Percentiles rank a stretch among this genome's conserved stretches.
These are phyloP conservation scores for Bombus waltoni DNA, from an alignment of 1,140 invertebrate genomes.

Conservation along the genomic window DNA sequence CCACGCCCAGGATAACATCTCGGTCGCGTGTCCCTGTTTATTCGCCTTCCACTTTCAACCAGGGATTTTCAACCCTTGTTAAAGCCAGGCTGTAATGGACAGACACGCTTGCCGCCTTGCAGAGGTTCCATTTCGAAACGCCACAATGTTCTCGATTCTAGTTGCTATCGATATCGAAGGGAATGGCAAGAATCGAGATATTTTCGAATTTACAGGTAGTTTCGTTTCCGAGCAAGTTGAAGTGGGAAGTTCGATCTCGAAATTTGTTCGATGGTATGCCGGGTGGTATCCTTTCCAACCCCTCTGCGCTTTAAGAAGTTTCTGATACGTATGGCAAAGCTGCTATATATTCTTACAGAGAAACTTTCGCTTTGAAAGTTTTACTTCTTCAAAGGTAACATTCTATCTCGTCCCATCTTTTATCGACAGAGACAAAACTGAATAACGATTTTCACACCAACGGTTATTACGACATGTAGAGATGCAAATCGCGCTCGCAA, in stretches of 20 bases:
- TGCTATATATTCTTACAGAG: no score
- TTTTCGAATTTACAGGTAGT: neutral
- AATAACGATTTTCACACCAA: neutral
- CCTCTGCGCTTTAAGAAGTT: no score
- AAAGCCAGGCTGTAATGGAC: constrained; percentile 43
- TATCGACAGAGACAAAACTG: neutral
- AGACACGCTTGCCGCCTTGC: constrained; percentile 5
- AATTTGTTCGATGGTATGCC: neutral
- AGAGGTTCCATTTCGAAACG: neutral
- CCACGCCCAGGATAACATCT: constrained; percentile 63
- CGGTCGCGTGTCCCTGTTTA: constrained; percentile 68
- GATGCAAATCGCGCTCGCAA: neutral
- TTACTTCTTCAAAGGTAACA: neutral
- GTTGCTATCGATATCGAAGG: neutral
- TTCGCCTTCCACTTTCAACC: constrained; percentile 62
- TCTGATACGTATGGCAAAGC: no score
- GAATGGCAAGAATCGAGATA: neutral
- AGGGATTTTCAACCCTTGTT: constrained; percentile 21
- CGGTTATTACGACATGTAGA: neutral
- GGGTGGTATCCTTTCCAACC: neutral
- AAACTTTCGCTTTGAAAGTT: no score
- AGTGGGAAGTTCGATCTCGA: neutral
- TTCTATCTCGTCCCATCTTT: neutral
- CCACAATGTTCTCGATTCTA: neutral
- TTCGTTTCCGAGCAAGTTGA: neutral